These are phyloP conservation scores for Cynopterus sphinx DNA, from an alignment of 2,797 vertebrate genomes.

Conservation along the genomic window DNA sequence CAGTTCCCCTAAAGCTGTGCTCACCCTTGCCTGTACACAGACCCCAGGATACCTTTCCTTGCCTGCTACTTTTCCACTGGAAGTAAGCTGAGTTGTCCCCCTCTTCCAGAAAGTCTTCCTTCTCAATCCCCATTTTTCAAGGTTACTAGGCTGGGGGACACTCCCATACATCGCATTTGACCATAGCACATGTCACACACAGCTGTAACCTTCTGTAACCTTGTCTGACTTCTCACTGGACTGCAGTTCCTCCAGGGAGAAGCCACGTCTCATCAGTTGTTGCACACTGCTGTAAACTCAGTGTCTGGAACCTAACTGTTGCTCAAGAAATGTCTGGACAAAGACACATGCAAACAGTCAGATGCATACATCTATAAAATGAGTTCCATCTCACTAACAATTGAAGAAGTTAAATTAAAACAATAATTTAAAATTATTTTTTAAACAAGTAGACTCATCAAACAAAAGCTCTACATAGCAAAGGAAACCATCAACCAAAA, in stretches of 20 bases:
- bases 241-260: neutral
- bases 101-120: neutral
- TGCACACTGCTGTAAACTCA: too few relatives aligned
- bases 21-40: neutral
- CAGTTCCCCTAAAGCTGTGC: neutral
- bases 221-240: neutral
- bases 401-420: neutral
- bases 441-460: neutral
- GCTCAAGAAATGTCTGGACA: neutral
- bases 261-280: accelerated
- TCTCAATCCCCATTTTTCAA: neutral
- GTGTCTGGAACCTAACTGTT: neutral
- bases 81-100: neutral
- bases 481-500: neutral
- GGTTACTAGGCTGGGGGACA: neutral
- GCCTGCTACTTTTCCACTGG: neutral
- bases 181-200: neutral
- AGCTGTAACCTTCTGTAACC: neutral
- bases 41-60: neutral
- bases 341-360: neutral
- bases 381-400: neutral
- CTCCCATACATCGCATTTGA: too few relatives aligned
- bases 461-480: neutral
- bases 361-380: neutral
- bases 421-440: neutral